phyloP scores from a whole-genome alignment of 2,888 invertebrate genomes.

The Lithophane leautieri region DNA sequence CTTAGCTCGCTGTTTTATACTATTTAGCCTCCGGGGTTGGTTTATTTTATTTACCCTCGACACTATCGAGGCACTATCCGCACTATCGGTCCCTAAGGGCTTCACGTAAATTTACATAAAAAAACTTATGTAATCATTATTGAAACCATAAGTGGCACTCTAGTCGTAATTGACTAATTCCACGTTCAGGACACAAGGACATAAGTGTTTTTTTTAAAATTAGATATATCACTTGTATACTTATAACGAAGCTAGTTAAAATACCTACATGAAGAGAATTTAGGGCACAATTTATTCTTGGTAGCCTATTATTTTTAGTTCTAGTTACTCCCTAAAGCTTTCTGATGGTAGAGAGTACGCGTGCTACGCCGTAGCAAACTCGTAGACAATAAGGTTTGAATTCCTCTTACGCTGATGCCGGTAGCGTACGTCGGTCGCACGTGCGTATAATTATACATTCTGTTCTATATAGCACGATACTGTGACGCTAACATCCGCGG shows the following conservation, averaged over 20 bases:
- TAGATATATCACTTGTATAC: too few species aligned
- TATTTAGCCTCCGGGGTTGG: neutral
- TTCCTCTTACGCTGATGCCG: too few species aligned
- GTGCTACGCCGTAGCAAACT: conserved; percentile 4
- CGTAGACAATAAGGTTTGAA: neutral
- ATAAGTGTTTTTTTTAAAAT: neutral
- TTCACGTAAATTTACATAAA: neutral
- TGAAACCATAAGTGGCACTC: neutral
- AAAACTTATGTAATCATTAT: neutral
- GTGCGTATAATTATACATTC: too few species aligned
- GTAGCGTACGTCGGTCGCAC: too few species aligned
- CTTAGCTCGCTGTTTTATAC: neutral
- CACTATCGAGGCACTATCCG: too few species aligned
- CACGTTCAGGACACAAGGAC: neutral
- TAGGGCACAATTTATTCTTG: too few species aligned
- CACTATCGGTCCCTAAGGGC: too few species aligned
- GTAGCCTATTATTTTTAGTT: too few species aligned
- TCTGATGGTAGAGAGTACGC: neutral
- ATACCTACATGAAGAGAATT: too few species aligned
- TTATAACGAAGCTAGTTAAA: too few species aligned
- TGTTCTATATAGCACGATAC: too few species aligned
- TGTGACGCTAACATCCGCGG: too few species aligned
- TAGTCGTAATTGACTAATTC: neutral
- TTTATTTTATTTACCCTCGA: neutral
- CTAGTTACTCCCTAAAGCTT: neutral